Evolutionary conservation across 1,140 invertebrate species (phyloP).

Genomic region (Palaemon carinicauda): DNA sequence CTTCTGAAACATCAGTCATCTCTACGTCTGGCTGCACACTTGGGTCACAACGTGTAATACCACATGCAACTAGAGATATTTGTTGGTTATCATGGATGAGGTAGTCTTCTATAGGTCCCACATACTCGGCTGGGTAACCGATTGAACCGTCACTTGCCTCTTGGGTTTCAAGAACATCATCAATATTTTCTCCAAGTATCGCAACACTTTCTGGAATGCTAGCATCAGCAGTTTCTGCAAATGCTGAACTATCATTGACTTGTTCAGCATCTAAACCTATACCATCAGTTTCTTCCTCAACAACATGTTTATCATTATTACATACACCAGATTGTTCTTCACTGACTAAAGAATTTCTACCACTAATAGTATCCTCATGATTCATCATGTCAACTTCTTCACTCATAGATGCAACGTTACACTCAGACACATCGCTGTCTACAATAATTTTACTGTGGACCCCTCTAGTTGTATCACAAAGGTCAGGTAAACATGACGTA

Average conservation of each 20-base stretch:
- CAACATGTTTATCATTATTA: too few relatives aligned
- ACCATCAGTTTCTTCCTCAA: too few relatives aligned
- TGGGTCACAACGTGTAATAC: conserved; percentile 45
- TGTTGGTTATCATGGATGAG: conserved; percentile 39
- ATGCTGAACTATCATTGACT: too few relatives aligned
- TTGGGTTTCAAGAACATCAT: too few relatives aligned
- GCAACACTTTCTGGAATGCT: neutral
- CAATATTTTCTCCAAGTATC: neutral
- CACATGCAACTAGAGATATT: conserved; percentile 43
- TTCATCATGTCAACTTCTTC: neutral
- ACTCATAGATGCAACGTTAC: neutral
- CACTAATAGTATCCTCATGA: too few relatives aligned
- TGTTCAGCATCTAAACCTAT: too few relatives aligned
- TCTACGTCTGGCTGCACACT: conserved; percentile 11
- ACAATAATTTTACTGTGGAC: conserved; percentile 6
- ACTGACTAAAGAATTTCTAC: too few relatives aligned
- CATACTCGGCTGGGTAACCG: neutral
- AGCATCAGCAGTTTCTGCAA: too few relatives aligned
- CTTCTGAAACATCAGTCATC: conserved; percentile 1
- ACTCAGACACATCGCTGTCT: neutral
- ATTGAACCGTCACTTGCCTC: neutral
- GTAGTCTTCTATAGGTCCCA: conserved; percentile 36
- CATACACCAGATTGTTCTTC: too few relatives aligned
- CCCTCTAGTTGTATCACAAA: conserved; percentile 47
- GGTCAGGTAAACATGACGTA: conserved; percentile 15